A percentile compares a stretch with the other conserved stretches of the same genome.
Conservation (phyloP, 1,140 invertebrate genomes). For the Drosophila melanogaster region Release_6_plus_ISO1_MT NT_033779.5:8766501-8767000, state of each 20-base stretch:
- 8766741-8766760: neutral
- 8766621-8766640: rapidly evolving
- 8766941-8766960: conserved; percentile 75
- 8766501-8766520: conserved; percentile 93
- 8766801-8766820: neutral
- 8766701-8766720: neutral
- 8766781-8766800: neutral
- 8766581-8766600: conserved; percentile 55
- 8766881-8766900: conserved; percentile 86
- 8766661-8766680: conserved; percentile 56
- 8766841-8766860: conserved; percentile 62
- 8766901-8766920: conserved; percentile 87
- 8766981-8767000: conserved; percentile 88
- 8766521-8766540: conserved; percentile 63
- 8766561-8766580: conserved; percentile 77
- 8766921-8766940: conserved; percentile 88
- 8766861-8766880: conserved; percentile 89
- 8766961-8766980: conserved; percentile 88
- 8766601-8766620: neutral
- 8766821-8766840: conserved; percentile 52
- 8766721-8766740: conserved; percentile 6
- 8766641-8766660: conserved; percentile 10
- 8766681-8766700: neutral
- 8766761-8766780: neutral
- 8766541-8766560: conserved; percentile 86